Percentiles rank a stretch among this genome's conserved stretches.
Conservation (phyloP, 2,113 vertebrate species). For the Globicephala melas region DNA sequence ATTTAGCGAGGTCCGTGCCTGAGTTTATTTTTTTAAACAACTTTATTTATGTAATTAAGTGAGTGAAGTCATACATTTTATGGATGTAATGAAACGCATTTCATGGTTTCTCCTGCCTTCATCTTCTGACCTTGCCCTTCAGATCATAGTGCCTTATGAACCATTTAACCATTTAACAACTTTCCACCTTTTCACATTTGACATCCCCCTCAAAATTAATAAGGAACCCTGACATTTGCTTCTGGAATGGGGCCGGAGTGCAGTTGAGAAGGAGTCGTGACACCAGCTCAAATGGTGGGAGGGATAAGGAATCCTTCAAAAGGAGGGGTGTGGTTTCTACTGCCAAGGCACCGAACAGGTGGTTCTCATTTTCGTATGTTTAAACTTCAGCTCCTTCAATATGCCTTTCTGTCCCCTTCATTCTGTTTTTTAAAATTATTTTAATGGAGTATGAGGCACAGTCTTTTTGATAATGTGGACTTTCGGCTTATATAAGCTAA, state of each 20-base stretch:
- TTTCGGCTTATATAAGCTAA: conserved; percentile 34
- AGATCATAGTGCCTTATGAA: conserved; percentile 47
- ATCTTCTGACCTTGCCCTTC: conserved; percentile 76
- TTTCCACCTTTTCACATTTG: conserved; percentile 68
- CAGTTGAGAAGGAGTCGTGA: conserved; percentile 63
- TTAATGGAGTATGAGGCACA: conserved; percentile 57
- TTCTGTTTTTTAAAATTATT: conserved; percentile 9
- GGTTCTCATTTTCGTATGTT: conserved; percentile 71
- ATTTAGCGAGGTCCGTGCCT: conserved; percentile 20
- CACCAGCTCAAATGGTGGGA: conserved; percentile 67
- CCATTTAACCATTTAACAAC: conserved; percentile 64
- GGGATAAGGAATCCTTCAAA: conserved; percentile 75
- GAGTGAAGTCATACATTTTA: conserved; percentile 79
- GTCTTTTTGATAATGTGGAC: conserved; percentile 56
- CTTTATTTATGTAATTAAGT: conserved; percentile 80
- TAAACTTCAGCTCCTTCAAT: conserved; percentile 60
- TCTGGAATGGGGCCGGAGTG: conserved; percentile 45
- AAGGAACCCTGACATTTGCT: conserved; percentile 75
- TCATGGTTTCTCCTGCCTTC: conserved; percentile 73
- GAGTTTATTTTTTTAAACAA: conserved; percentile 74
- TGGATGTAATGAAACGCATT: conserved; percentile 80
- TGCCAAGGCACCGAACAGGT: conserved; percentile 9
- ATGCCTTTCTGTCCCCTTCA: not conserved
- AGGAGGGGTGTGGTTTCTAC: not conserved
- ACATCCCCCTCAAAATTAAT: conserved; percentile 71